A percentile compares a stretch with the other conserved stretches of the same genome.
phyloP scores from a whole-genome alignment of 2,797 vertebrate genomes.

The Varecia variegata region DNA sequence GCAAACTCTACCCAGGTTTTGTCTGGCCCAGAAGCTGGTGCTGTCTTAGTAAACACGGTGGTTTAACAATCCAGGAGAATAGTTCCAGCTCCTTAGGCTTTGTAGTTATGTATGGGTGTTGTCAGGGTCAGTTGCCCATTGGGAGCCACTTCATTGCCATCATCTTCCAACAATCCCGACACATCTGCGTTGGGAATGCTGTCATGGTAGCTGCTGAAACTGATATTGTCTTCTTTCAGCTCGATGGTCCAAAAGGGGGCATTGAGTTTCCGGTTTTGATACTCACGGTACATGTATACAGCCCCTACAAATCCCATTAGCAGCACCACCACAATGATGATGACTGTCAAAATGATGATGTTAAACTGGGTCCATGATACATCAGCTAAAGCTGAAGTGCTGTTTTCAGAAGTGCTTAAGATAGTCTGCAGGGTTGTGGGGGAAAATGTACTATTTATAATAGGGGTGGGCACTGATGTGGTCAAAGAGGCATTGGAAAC shows the following conservation, averaged over 20 bases:
- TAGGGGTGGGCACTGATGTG: constrained; percentile 76
- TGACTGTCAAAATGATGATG: constrained; percentile 96
- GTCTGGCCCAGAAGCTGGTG: constrained; percentile 42
- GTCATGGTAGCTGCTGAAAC: constrained; percentile 99
- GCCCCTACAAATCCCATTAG: constrained; percentile 96
- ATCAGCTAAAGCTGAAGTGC: constrained; percentile 91
- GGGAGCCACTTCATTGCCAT: constrained; percentile 92
- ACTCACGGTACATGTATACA: constrained; percentile 96
- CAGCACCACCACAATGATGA: constrained; percentile 95
- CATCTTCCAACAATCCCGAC: constrained; percentile 95
- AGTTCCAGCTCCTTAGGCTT: constrained; percentile 84
- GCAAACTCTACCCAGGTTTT: constrained; percentile 59
- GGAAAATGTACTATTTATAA: constrained; percentile 80
- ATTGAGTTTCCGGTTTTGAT: constrained; percentile 97
- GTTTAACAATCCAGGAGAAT: constrained; percentile 44
- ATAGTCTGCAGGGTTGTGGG: constrained; percentile 81
- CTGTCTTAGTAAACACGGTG: constrained; percentile 56
- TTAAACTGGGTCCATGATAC: constrained; percentile 99
- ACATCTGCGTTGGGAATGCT: constrained; percentile 98
- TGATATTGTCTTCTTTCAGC: constrained; percentile 99
- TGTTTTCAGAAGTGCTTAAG: constrained; percentile 90
- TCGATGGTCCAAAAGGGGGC: constrained; percentile 99
- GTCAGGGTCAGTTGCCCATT: constrained; percentile 95
- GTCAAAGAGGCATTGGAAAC: constrained; percentile 79
- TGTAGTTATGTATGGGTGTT: constrained; percentile 93